A percentile compares a stretch with the other conserved stretches of the same genome.
phyloP scores from a whole-genome alignment of 1,140 invertebrate genomes.

The Drosophila kikkawai region DNA sequence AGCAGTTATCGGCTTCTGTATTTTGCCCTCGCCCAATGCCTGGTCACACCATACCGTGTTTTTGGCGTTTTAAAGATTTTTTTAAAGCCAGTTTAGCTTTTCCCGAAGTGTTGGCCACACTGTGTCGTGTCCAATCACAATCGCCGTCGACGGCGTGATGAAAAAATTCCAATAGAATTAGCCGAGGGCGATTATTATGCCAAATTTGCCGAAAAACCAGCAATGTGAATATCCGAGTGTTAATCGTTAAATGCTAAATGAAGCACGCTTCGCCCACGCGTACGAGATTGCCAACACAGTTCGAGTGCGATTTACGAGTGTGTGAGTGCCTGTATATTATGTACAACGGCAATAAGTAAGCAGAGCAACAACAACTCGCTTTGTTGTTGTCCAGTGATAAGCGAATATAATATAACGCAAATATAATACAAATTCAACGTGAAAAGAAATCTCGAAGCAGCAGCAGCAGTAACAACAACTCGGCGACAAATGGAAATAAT shows the following conservation, averaged over 20 bases:
- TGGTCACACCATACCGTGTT: neutral
- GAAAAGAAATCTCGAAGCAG: constrained; percentile 68
- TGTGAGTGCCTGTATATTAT: constrained; percentile 26
- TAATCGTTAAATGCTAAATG: constrained; percentile 41
- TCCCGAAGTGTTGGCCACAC: neutral
- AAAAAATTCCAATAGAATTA: constrained; percentile 78
- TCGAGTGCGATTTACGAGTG: constrained; percentile 63
- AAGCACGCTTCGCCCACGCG: constrained; percentile 68
- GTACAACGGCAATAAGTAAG: constrained; percentile 27
- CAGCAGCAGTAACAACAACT: constrained; percentile 21
- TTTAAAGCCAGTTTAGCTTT: neutral
- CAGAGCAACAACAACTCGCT: constrained; percentile 23
- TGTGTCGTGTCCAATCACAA: neutral
- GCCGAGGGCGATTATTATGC: constrained; percentile 59
- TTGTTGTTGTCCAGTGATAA: constrained; percentile 46
- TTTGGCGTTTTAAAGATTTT: neutral
- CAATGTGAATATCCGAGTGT: constrained; percentile 24
- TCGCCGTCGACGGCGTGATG: constrained; percentile 15
- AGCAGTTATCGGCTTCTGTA: neutral
- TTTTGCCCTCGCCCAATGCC: neutral
- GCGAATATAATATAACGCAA: constrained; percentile 63
- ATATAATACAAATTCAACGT: constrained; percentile 74
- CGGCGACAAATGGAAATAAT: constrained; percentile 58
- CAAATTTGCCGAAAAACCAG: constrained; percentile 6
- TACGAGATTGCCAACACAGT: constrained; percentile 23